These are phyloP conservation scores for Limosa lapponica DNA, from an alignment of 2,797 vertebrate genomes.

Conservation along the genomic window DNA sequence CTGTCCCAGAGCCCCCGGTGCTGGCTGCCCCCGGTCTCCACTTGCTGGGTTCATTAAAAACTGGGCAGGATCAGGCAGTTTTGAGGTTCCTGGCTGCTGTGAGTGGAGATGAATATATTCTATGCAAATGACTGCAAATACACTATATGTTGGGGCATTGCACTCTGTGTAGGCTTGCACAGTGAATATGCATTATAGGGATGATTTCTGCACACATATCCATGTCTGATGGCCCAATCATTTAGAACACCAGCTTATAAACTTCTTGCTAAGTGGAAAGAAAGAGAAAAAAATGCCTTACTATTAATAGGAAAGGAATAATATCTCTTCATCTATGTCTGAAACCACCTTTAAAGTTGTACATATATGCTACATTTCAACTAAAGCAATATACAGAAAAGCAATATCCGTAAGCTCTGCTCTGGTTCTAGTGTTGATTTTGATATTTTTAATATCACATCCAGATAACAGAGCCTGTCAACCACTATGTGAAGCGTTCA, in stretches of 20 bases:
- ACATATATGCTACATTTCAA: neutral
- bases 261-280: neutral
- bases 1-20: neutral
- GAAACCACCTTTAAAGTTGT: neutral
- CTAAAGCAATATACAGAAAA: neutral
- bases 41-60: neutral
- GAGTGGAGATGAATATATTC: rapidly evolving
- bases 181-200: neutral
- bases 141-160: rapidly evolving
- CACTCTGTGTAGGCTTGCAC: neutral
- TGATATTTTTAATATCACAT: slow-evolving; percentile 36
- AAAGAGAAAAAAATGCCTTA: neutral
- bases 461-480: slow-evolving; percentile 43
- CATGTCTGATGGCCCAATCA: neutral
- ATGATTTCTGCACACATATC: neutral
- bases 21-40: neutral
- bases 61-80: neutral
- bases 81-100: neutral
- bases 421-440: neutral
- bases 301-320: neutral
- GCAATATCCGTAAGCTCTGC: slow-evolving; percentile 7
- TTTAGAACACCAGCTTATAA: neutral
- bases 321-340: slow-evolving; percentile 3
- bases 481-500: neutral
- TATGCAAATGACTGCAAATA: neutral